A percentile compares a stretch with the other conserved stretches of the same genome.
Evolutionary conservation across 2,797 vertebrate species (phyloP).

Genomic region (Galago senegalensis): DNA sequence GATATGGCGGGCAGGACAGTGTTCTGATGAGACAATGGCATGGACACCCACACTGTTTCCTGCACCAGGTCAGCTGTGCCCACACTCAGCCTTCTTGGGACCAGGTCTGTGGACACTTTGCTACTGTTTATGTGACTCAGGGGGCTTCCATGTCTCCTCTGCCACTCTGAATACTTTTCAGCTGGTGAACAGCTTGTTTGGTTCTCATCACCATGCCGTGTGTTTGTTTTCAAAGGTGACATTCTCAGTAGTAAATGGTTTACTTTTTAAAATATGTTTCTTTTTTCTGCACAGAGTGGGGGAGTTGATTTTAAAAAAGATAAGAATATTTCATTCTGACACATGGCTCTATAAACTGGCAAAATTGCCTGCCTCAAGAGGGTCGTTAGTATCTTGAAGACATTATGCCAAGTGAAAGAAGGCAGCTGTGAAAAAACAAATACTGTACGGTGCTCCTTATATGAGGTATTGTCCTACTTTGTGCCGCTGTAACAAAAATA

Average conservation of each 20-base stretch:
- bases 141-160: background rate
- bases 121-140: background rate
- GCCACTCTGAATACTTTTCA: background rate
- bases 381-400: background rate
- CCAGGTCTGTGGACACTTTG: background rate
- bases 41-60: accelerated
- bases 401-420: background rate
- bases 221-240: background rate
- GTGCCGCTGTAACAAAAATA: background rate
- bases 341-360: background rate
- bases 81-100: too few relatives aligned
- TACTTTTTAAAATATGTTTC: background rate
- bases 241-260: background rate
- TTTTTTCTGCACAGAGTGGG: background rate
- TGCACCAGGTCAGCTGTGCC: background rate
- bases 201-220: background rate
- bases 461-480: background rate
- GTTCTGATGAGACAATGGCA: background rate
- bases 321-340: background rate
- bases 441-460: too few relatives aligned
- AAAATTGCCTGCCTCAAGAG: background rate
- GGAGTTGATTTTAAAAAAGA: background rate
- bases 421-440: background rate
- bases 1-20: background rate
- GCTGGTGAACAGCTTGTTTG: too few relatives aligned